Base-by-base conservation (phyloP, 2,113 vertebrate genomes). In the Psettodes erumei region DNA sequence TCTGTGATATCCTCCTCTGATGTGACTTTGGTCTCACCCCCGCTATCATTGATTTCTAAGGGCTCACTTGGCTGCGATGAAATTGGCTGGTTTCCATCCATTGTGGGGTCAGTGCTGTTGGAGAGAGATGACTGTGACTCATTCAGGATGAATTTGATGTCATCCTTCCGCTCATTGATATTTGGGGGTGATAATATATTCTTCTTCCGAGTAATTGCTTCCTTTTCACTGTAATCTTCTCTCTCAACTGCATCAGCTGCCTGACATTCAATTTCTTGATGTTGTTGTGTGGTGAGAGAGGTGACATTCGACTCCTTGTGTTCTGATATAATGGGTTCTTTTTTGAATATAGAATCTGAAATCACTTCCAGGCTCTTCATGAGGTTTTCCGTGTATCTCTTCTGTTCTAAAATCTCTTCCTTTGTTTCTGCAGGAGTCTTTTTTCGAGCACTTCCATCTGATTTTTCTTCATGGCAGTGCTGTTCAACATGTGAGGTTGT, bases 331-430 rank as follows among this genome's bases (percentile, higher is more conserved):
- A 91, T 71, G 6, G 82, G 11, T 43, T 71, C 84, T 85, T 93
- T 66, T 64, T 94, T 85, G 85, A 94, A 89, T 61, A 92, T 10
- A 1, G 94, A 88, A 58, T 92, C 47, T 0, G 79, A 83, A 84
- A 94, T 94, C 81, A 89, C 83, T 65, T 94, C 91, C 61, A 95
- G 85, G 85, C 84, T 90, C 88, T 94, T 93, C 40, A 91, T 91
- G 19, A 90, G 38, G 0, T 91, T 88, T 43, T 90, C 81, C 1
- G 88, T 32, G 13, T 91, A 95, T 59, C 50, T 16, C 2, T 90
- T 90, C 73, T 90, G 61, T 30, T 93, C 93, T 19, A 66, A 83
- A 70, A 85, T 90, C 7, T 93, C 93, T 35, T 94, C 93, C 38
- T 88, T 94, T 92, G 48, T 91, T 88, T 76, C 67, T 2, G 3